Evolutionary conservation across 1,140 invertebrate species (phyloP), one percentile per base, ranked within the genome.

Genomic region (Trachymyrmex septentrionalis): DNA sequence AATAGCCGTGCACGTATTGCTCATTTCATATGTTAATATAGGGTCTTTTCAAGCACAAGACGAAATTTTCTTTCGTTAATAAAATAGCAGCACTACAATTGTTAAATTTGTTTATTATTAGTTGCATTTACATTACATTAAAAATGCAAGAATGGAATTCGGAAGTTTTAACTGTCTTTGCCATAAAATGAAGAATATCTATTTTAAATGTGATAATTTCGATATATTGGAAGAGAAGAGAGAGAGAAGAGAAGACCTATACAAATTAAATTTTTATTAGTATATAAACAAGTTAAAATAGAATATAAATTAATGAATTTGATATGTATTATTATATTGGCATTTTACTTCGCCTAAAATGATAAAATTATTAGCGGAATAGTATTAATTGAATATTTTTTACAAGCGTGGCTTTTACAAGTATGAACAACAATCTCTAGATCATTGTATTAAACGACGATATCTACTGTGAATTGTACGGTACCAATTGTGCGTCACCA

Each of bases 21-120:
- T 24, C 44, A 14, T 86, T 86, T 86, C 63, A 81, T 61, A 80
- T 86, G 85, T 61, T 86, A 86, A 86, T 80, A 48, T 38, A 34
- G 19, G 16, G 19, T 86, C 50, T 80, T 81, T 86, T 24, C 69
- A 24, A 30, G 7, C 57, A 48, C 63, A n/a, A 53, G 6, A 77
- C 10, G 14, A 59, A 84, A 61, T 63, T 59, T 66, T 72, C 27
- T 55, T 72, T 3, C 57, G 27, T 50, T 50, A 44, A 75, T 27
- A 16, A 3, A 59, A 61, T 34, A 50, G 9, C 4, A 3, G 16
- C 12, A 12, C 0, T 6, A 71, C 59, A 7, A 69, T 69, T 10
- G 4, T 38, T 81, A 1, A 71, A 59, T 81, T 71, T 10, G 9
- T 57, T 81, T 71, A 59, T 73, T 30, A 19, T 75, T 50, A 30